Evolutionary conservation across 1,140 invertebrate genomes (phyloP).

Genomic region (Harlomillsia oculata): DNA sequence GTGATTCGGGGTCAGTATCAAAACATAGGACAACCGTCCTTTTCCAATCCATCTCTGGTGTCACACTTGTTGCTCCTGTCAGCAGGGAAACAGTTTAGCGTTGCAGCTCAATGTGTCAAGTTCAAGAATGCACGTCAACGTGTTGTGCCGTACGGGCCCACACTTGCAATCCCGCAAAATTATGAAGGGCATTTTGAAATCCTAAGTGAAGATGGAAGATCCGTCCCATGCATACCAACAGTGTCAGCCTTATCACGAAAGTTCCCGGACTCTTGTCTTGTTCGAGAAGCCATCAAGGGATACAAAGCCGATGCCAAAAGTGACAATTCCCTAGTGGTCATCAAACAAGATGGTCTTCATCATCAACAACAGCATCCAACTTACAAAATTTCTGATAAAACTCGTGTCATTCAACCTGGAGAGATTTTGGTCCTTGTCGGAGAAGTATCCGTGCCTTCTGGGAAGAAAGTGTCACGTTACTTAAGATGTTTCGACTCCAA

Average conservation of each 20-base stretch:
- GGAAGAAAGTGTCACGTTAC: conserved; percentile 54
- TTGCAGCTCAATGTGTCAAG: conserved; percentile 77
- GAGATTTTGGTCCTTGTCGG: conserved; percentile 67
- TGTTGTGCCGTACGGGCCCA: conserved; percentile 65
- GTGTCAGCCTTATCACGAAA: conserved; percentile 69
- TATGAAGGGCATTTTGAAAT: conserved; percentile 89
- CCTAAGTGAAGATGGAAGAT: conserved; percentile 80
- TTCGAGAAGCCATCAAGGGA: conserved; percentile 74
- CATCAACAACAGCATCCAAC: background rate
- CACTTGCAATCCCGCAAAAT: conserved; percentile 76
- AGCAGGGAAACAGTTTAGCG: conserved; percentile 69
- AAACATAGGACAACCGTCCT: conserved; percentile 70
- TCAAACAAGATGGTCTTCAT: background rate
- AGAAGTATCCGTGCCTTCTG: conserved; percentile 49
- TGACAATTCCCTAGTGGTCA: background rate
- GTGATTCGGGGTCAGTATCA: conserved; percentile 87
- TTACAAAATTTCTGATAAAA: conserved; percentile 51
- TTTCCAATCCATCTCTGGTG: conserved; percentile 70
- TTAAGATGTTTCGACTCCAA: conserved; percentile 74
- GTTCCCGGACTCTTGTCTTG: conserved; percentile 66
- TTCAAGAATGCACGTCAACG: conserved; percentile 66
- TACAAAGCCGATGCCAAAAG: conserved; percentile 42
- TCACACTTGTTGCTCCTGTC: conserved; percentile 73
- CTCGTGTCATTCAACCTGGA: conserved; percentile 59
- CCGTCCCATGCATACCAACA: conserved; percentile 77